Evolutionary conservation across 2,797 vertebrate genomes (phyloP).

Genomic region (Anguilla pacifica): DNA sequence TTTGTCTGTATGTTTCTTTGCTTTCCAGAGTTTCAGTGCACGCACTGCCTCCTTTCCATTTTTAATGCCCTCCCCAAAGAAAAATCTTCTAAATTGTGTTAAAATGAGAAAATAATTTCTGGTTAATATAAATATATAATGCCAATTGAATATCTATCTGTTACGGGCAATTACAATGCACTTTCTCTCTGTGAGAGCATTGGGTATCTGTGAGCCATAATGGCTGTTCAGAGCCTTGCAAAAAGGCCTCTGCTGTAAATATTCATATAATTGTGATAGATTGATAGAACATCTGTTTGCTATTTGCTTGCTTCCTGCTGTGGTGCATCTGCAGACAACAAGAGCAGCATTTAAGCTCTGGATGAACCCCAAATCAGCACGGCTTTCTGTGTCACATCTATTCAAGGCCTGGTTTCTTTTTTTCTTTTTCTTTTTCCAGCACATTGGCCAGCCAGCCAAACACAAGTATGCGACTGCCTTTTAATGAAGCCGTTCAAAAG

Average conservation of each 20-base stretch:
- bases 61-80: not conserved
- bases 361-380: conserved; percentile 8
- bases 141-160: not conserved
- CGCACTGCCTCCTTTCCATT: not conserved
- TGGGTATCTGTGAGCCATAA: not conserved
- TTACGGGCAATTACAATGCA: not conserved
- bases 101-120: not conserved
- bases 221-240: not conserved
- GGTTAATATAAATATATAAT: not conserved
- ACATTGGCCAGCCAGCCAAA: not conserved
- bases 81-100: not conserved
- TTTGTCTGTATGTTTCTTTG: not conserved
- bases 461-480: not conserved
- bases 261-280: conserved; percentile 17
- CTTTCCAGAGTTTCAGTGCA: not conserved
- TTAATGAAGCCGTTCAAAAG: conserved; percentile 7
- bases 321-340: not conserved
- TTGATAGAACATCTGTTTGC: conserved; percentile 29
- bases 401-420: not conserved
- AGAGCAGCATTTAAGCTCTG: not conserved
- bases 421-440: not conserved
- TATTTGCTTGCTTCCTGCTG: conserved; percentile 12
- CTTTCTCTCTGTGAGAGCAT: not conserved
- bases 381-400: not conserved
- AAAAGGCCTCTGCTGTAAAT: not conserved